These are phyloP conservation scores for Pachycephala philippinensis DNA, from an alignment of 2,113 vertebrate genomes.

Conservation along the genomic window DNA sequence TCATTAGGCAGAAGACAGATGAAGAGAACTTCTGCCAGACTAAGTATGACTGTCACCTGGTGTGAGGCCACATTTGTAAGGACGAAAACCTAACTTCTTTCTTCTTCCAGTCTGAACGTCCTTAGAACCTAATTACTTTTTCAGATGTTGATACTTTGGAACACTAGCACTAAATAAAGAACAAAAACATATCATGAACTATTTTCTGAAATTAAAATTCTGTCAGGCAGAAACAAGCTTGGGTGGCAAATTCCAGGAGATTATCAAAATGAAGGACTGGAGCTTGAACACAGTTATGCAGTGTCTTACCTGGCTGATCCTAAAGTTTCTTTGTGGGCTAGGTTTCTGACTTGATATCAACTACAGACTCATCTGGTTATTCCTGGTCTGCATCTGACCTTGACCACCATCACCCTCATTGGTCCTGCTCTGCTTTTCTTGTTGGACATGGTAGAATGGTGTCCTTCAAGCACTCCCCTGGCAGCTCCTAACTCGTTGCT, in stretches of 20 bases:
- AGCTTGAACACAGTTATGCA: not conserved
- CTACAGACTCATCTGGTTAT: not conserved
- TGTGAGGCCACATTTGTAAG: not conserved
- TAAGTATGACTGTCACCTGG: not conserved
- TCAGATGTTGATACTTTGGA: not conserved
- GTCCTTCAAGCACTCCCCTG: not conserved
- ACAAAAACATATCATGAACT: not conserved
- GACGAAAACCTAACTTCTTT: not conserved
- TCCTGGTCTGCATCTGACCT: not conserved
- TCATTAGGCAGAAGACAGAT: not conserved
- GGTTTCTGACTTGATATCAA: not conserved
- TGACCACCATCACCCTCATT: no score
- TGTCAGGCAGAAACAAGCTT: not conserved
- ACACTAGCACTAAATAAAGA: not conserved
- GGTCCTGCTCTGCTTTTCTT: not conserved
- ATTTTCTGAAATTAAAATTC: not conserved
- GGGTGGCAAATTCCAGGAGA: not conserved
- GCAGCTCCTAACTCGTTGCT: fast-evolving
- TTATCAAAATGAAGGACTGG: not conserved
- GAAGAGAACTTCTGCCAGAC: not conserved
- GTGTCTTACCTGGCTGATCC: not conserved
- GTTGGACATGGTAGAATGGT: not conserved
- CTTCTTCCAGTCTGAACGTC: not conserved
- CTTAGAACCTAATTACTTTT: not conserved
- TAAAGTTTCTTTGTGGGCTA: not conserved